Conservation (phyloP, 2,888 invertebrate species). For the Ochropleura plecta region DNA sequence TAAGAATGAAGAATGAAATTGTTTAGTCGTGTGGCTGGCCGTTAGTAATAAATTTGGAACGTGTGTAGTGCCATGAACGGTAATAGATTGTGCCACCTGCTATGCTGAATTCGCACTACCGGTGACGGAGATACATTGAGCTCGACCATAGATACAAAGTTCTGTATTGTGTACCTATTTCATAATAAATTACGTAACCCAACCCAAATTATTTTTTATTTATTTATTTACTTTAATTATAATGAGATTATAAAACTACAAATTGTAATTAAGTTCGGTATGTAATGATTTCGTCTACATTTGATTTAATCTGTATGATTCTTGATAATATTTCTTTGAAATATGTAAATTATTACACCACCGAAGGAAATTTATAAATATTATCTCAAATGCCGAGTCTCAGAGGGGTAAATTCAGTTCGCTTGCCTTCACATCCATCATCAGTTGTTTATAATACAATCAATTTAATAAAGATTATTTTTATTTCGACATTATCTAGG, state of each 20-base stretch:
- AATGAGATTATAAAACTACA: slow-evolving; percentile 6
- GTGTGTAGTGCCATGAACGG: slow-evolving; percentile 35
- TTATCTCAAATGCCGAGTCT: slow-evolving; percentile 37
- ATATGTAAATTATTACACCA: slow-evolving; percentile 29
- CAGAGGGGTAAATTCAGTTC: not conserved
- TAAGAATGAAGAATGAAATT: slow-evolving; percentile 41
- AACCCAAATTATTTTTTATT: no score
- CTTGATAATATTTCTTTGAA: slow-evolving; percentile 28
- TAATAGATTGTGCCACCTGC: slow-evolving; percentile 47
- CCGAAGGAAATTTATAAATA: slow-evolving; percentile 40
- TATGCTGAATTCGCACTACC: slow-evolving; percentile 28
- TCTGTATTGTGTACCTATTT: not conserved
- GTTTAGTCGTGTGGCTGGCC: slow-evolving; percentile 36
- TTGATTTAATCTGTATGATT: slow-evolving; percentile 15
- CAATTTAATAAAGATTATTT: slow-evolving; percentile 27
- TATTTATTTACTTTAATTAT: no score
- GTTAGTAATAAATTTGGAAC: slow-evolving; percentile 47
- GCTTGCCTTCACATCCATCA: slow-evolving; percentile 40
- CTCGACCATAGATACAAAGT: slow-evolving; percentile 8
- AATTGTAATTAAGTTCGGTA: slow-evolving; percentile 4
- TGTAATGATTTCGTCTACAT: slow-evolving; percentile 16
- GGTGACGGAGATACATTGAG: slow-evolving; percentile 16
- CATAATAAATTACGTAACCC: slow-evolving; percentile 13
- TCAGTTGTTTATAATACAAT: slow-evolving; percentile 21
- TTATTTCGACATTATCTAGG: slow-evolving; percentile 19